Percentiles rank a stretch among this genome's conserved stretches.
These are phyloP conservation scores for Halisarca cf. caerulea DNA, from an alignment of 37 sponge, comb jelly and placozoan genomes.

Conservation along the genomic window DNA sequence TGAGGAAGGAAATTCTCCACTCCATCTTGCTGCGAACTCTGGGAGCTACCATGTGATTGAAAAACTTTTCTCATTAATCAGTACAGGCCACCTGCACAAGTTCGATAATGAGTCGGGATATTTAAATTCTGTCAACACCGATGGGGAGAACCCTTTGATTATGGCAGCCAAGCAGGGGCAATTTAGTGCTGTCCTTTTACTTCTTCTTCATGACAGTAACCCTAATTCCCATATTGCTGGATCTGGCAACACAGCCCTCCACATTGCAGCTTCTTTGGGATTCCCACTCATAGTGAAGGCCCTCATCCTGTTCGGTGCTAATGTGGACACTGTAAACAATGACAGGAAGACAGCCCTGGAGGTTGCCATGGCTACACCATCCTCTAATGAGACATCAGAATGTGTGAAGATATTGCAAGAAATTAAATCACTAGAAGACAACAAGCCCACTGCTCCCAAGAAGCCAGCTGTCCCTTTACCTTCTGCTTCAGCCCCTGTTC, in stretches of 20 bases:
- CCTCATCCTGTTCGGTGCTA: conserved; percentile 48
- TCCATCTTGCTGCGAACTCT: neutral
- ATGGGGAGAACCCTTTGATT: conserved; percentile 44
- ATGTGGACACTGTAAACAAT: conserved; percentile 30
- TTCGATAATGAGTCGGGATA: too few species aligned
- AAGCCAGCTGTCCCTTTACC: too few species aligned
- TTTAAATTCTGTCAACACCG: neutral
- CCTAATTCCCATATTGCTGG: neutral
- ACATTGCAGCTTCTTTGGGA: conserved; percentile 35
- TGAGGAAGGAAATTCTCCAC: neutral
- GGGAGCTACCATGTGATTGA: neutral
- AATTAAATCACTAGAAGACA: too few species aligned
- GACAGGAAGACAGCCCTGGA: conserved; percentile 37
- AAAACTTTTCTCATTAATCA: neutral
- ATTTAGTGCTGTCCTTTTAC: neutral
- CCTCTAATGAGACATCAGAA: neutral
- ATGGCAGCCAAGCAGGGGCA: neutral
- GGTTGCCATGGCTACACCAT: conserved; percentile 5
- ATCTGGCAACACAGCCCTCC: conserved; percentile 54
- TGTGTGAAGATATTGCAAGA: neutral
- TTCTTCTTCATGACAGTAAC: conserved; percentile 26
- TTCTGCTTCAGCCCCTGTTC: too few species aligned
- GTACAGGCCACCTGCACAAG: too few species aligned
- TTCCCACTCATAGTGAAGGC: conserved; percentile 31
- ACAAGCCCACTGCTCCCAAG: too few species aligned